Base-by-base conservation (phyloP, 2,888 invertebrate species). In the Drosophila eohydei region DNA sequence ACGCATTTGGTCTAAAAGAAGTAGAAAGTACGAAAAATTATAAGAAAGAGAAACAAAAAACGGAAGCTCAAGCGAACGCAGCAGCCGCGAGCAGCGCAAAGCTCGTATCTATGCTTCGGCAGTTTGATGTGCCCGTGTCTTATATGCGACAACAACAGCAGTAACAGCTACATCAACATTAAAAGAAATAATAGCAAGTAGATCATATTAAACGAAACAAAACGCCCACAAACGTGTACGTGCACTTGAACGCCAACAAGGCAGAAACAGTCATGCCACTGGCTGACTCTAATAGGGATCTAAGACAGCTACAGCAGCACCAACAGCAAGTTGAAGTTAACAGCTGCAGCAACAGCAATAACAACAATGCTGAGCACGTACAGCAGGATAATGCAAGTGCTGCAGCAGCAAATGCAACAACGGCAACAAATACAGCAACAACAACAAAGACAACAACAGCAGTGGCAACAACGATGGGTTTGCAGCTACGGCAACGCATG, bases 231-330 rank as follows among this genome's bases (percentile, higher is more conserved):
- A 76, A 73, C 61, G 77, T 77, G 65, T 72, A 70, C 63, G 67
- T 55, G 60, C 67, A 77, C 63, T 66, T 72, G 50, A 71, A 70
- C 59, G 67, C 78, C 71, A 78, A 73, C 64, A 58, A 65, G 65
- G 80, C 77, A 68, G 74, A 70, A 54, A 63, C 62, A 81, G 85
- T 80, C 80, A 92, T 92, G 92, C 92, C 92, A 87, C 89, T 92
- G 86, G 92, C 92, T 81, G 92, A 92, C 83, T 91, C 91, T 56
- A 91, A 92, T 65, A 92, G 91, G 87, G 92, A 92, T 87, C 83
- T 91, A 63, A 88, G 92, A 74, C 66, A 46, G 60, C 70, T 65
- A 56, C 69, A 63, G 57, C 82, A 32, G 55, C 83, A 57, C 51
- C 74, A 67, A 56, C 74, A 69, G 66, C 88, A 80, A 81, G 63